Percentiles rank a stretch among this genome's conserved stretches.
Evolutionary conservation across 2,797 vertebrate genomes (phyloP).

Genomic region (Artibeus jamaicensis): DNA sequence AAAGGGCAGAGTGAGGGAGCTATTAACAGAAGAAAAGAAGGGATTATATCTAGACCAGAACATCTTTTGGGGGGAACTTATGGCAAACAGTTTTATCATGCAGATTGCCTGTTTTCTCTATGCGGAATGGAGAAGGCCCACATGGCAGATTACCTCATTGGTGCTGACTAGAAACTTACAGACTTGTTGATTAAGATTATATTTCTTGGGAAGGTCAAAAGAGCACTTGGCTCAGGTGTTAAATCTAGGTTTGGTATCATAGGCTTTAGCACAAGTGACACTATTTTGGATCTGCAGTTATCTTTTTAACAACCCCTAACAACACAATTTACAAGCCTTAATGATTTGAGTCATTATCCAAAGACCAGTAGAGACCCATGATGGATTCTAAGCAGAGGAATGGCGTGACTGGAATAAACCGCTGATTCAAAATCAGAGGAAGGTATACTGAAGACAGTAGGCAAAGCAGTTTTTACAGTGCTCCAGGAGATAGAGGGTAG

Average conservation of each 20-base stretch:
- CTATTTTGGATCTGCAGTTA: not conserved
- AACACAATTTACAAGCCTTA: not conserved
- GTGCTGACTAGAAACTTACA: not conserved
- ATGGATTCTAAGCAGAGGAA: not conserved
- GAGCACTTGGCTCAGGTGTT: not conserved
- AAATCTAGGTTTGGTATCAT: not conserved
- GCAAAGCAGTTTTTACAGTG: not conserved
- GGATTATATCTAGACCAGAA: not conserved
- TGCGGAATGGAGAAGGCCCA: not conserved
- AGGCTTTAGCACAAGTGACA: not conserved
- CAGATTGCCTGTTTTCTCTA: not conserved
- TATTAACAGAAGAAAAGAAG: not conserved
- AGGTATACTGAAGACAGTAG: not conserved
- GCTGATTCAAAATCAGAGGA: constrained; percentile 10
- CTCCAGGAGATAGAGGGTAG: not conserved
- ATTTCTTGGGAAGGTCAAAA: not conserved
- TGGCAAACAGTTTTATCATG: not conserved
- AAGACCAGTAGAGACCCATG: not conserved
- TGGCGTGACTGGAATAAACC: not conserved
- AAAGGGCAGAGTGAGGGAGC: not conserved
- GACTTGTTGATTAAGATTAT: not conserved
- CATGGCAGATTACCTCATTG: too few species aligned
- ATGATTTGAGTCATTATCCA: not conserved
- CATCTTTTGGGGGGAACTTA: not conserved
- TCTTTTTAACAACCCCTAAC: not conserved